Evolutionary conservation across 2,113 vertebrate species (phyloP), one percentile per base, ranked within the genome.

Genomic region (Anarhynchus alexandrinus): DNA sequence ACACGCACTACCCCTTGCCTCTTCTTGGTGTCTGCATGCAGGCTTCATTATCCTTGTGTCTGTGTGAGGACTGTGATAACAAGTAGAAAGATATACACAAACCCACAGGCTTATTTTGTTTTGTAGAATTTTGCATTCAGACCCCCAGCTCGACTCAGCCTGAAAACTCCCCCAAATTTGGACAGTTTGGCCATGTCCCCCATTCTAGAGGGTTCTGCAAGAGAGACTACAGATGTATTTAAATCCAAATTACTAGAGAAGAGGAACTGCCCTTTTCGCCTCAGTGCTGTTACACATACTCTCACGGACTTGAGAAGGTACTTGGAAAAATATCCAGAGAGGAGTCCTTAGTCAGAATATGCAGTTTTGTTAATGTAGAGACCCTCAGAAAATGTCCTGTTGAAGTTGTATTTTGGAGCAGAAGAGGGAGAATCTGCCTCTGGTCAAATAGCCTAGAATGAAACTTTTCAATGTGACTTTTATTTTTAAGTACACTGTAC

Each of bases 131-230:
- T 54, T 66, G 45, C 15, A 52, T 61, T 81, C 29, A 58, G 25
- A 1, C 6, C 32, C 27, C 7, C 11, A 66, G 2, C 36, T 26
- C 0, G 0, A 47, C 18, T 73, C 8, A 57, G 2, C 27, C 34
- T 76, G 58, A 93, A 70, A 38, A 16, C 19, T 81, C 17, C 29
- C 47, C 38, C 2, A 81, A 2, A 42, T 29, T 11, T 54, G n/a
- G 42, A 57, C 22, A 55, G 10, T 74, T 73, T 88, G 36, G 12
- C 17, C 15, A 52, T 34, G 13, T 49, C 17, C 12, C 15, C 21
- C 57, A 19, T 64, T 81, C 40, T 79, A 65, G 36, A 69, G 25
- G 0, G 13, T 49, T 76, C 65, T 71, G 16, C 25, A 84, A 51
- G 43, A 71, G 1, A 57, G 2, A 93, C 20, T 73, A 66, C 10